Evolutionary conservation across 2,113 vertebrate genomes (phyloP), one percentile per base, ranked within the genome.

Genomic region (Silurus meridionalis): DNA sequence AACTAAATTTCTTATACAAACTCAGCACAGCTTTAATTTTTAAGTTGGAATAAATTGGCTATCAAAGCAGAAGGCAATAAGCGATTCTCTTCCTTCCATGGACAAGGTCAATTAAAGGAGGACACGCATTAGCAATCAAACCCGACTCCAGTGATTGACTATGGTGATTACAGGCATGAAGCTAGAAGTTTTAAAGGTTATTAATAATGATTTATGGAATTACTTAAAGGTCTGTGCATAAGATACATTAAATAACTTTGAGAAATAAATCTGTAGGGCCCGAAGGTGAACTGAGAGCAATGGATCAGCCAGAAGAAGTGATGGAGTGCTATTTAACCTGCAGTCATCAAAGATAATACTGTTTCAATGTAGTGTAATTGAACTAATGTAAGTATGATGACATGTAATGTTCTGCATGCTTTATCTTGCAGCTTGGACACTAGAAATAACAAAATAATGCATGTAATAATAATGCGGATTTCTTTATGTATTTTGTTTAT

Each of bases 151-250:
- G 92, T 94, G 95, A 95, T 94, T 94, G 94, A 95, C 95, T 94
- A 89, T 89, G 90, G 93, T 94, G 93, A 95, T 96, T 95, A 95
- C 91, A 93, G 88, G 89, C 92, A 91, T 93, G 92, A 92, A 94
- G 93, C 94, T 94, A 92, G 93, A 93, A 91, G 89, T 90, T 94
- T 94, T 94, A 94, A 94, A 95, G 91, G 93, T 95, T 95, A 95
- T 95, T 95, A 95, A 95, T 94, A 94, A 94, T 95, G 95, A 95
- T 95, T 94, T 94, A 94, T 95, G 92, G 93, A 93, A 94, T 93
- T 94, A 94, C 94, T 95, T 95, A 95, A 93, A 93, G 91, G 91
- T 94, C 81, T 77, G 84, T 91, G 91, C 90, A 90, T 92, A 92
- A 93, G 94, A 93, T 91, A 91, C 93, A 91, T 92, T 90, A 92